Base-by-base conservation (phyloP, 2,113 vertebrate species). In the Phoxinus phoxinus region DNA sequence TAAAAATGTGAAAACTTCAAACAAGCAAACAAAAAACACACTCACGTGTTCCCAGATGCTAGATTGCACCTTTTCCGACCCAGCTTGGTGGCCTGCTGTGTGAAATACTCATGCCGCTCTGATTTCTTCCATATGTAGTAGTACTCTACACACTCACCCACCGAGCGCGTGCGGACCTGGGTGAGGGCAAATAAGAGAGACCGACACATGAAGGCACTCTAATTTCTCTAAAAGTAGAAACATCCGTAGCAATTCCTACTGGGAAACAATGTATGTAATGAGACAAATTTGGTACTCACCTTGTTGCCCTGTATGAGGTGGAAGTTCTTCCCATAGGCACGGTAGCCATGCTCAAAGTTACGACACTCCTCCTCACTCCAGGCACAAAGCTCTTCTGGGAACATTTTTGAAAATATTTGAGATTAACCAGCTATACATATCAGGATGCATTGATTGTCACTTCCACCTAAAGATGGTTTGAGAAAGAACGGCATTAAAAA, bases 41-140 rank as follows among this genome's bases (percentile, higher is more conserved):
- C 97, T 94, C 93, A 98, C 96, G 94, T 94, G 94, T 92, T 93
- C 92, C 94, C 95, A 30, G 96, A 91, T 15, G 96, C 96, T 88
- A 96, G 92, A 93, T 92, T 95, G 89, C 94, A 97, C 91, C 97
- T 99, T 93, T 95, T 97, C 88, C 97, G 96, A 86, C 96, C 96
- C 84, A 98, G 91, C 88, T 91, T 93, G 84, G 96, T 95, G 0
- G 96, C 94, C 93, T 99, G 97, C 92, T 98, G 97, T 19, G 96
- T 97, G 88, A 98, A 99, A 92, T 96, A 96, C 87, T 97, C 96
- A 0, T 97, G 97, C 7, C 97, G 96, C 10, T 97, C 97, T 0
- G 97, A 99, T 89, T 98, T 99, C 92, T 99, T 99, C 98, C 98
- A 99, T 94, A 97, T 94, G 94, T 99, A 99, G 92, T 99, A 99